Base-by-base conservation (phyloP, 1,140 invertebrate genomes). In the Hirudo medicinalis region DNA sequence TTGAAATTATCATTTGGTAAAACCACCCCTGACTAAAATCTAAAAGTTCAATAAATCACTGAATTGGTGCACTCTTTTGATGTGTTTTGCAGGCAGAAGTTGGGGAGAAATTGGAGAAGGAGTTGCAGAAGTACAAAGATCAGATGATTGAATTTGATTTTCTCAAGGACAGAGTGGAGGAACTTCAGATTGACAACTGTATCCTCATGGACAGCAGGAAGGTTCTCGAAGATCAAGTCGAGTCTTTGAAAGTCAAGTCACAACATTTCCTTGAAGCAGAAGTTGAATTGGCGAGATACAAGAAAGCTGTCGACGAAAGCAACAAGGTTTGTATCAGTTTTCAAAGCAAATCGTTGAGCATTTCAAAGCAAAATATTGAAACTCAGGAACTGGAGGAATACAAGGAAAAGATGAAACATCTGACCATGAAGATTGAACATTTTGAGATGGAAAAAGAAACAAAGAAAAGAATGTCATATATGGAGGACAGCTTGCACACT, bases 161-260 rank as follows among this genome's bases (percentile, higher is more conserved):
- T 22, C 29, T 63, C 11, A 63, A 63, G 57, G 57, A 63, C 22
- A 63, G 57, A 63, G 57, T 63, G 57, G 57, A 63, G 20, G 57
- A 63, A 63, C 29, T 63, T 25, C 22, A 63, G 57, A 15, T 32
- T 1, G 57, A 63, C 57, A 63, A 63, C 57, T 63, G 57, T 20
- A 6, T 63, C 1, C 20, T 63, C 9, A 22, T 63, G 57, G 57
- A 63, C 57, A 63, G 22, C 57, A 63, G 17, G 57, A 63, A 32
- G 57, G 22, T 63, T 22, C 57, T 63, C 20, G 57, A 63, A n/a
- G 57, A 63, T 32, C 22, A 32, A 32, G 57, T 63, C 1, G 57
- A 63, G 20, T 22, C 57, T 13, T 63, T 25, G 22, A 32, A 63
- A 15, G 57, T n/a, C 57, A 63, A 63, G 29, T 22, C 29, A 15